A percentile compares a stretch with the other conserved stretches of the same genome.
These are phyloP conservation scores for Nymphicus hollandicus DNA, from an alignment of 2,113 vertebrate genomes.

Conservation along the genomic window DNA sequence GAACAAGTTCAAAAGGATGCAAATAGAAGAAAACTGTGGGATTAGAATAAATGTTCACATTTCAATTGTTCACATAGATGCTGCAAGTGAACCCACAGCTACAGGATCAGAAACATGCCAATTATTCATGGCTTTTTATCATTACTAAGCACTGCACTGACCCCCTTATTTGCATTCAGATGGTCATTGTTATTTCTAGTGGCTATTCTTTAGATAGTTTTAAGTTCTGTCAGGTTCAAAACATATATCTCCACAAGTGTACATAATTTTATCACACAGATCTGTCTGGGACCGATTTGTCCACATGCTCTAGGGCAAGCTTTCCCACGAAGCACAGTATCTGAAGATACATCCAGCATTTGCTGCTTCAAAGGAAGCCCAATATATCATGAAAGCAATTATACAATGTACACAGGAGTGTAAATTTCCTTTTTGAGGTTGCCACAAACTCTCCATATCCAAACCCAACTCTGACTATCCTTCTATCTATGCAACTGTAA, in stretches of 20 bases:
- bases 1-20: neutral
- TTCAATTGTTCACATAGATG: neutral
- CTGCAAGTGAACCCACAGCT: neutral
- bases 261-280: neutral
- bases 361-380: neutral
- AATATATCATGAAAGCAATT: neutral
- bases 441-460: neutral
- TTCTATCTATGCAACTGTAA: neutral
- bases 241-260: neutral
- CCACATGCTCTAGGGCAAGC: neutral
- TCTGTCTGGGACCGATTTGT: neutral
- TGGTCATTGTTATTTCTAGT: neutral
- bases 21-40: neutral
- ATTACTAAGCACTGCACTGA: neutral
- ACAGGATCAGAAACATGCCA: neutral
- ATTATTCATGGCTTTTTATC: neutral
- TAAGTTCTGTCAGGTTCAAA: neutral
- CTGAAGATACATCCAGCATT: neutral
- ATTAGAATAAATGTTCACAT: neutral
- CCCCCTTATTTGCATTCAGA: neutral
- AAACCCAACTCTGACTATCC: neutral
- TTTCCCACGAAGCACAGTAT: neutral
- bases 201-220: neutral
- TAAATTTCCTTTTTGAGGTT: neutral
- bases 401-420: accelerated